Conservation (phyloP, 35 echinoderm and acorn worm species). For the Nesometra sesokonis region DNA sequence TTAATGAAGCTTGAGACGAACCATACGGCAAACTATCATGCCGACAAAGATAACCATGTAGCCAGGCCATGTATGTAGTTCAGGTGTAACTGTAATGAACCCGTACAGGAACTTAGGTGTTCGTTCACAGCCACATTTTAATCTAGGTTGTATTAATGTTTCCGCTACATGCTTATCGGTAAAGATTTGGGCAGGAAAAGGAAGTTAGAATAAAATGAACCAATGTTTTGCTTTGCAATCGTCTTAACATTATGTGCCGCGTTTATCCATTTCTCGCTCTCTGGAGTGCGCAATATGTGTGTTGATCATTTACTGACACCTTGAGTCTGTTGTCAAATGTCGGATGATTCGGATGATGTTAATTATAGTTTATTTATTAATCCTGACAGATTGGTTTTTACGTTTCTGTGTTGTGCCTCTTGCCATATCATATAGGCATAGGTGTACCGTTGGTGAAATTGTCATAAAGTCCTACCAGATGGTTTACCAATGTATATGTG, state of each 20-base stretch:
- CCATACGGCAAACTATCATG: no score
- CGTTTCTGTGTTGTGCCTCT: background rate
- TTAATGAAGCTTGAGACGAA: no score
- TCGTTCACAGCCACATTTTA: background rate
- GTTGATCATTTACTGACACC: background rate
- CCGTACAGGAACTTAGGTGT: background rate
- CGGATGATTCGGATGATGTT: background rate
- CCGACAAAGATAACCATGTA: background rate
- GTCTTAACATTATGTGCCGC: background rate
- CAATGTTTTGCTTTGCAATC: background rate
- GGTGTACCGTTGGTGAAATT: background rate
- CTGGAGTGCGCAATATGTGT: background rate
- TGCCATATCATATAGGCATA: background rate
- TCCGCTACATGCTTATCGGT: background rate
- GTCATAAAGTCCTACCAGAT: background rate
- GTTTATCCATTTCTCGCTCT: background rate
- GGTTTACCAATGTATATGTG: no score
- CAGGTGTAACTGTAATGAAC: background rate
- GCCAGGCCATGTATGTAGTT: background rate
- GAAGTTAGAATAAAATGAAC: background rate
- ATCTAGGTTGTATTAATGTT: background rate
- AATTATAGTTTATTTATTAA: background rate
- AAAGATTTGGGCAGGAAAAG: background rate
- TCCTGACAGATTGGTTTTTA: background rate
- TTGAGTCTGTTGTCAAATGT: background rate